These are phyloP conservation scores for Gari tellinella DNA, from an alignment of 2,888 invertebrate genomes.

Conservation along the genomic window DNA sequence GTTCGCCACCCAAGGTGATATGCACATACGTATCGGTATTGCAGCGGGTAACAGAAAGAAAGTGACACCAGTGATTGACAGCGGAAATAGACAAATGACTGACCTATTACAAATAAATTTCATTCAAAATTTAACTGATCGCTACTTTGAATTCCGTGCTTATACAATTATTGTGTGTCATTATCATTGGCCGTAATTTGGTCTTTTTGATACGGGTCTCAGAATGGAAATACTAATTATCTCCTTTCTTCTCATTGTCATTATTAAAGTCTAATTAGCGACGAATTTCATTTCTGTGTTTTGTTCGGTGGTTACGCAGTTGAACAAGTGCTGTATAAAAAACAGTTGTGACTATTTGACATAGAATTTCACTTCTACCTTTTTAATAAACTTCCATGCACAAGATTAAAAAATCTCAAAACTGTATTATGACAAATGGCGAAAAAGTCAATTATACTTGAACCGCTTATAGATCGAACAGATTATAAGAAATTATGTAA, in stretches of 20 bases:
- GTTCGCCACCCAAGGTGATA: too few relatives aligned
- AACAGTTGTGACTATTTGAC: not conserved
- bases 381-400: not conserved
- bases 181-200: slow-evolving; percentile 11
- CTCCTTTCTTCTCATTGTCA: not conserved
- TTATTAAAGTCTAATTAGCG: slow-evolving; percentile 5
- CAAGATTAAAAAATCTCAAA: not conserved
- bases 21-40: too few relatives aligned
- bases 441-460: slow-evolving; percentile 8
- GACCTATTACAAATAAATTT: slow-evolving; percentile 20
- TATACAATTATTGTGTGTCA: slow-evolving; percentile 6
- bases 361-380: not conserved
- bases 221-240: too few relatives aligned
- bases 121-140: slow-evolving; percentile 1
- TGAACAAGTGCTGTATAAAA: slow-evolving; percentile 1
- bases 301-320: not conserved
- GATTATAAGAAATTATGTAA: slow-evolving; percentile 10
- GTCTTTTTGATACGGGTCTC: not conserved
- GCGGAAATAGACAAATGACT: slow-evolving; percentile 14
- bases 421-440: slow-evolving; percentile 9
- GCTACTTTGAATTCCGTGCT: not conserved
- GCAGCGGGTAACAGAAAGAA: not conserved
- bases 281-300: not conserved
- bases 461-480: not conserved
- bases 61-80: slow-evolving; percentile 33